Percentiles rank a stretch among this genome's conserved stretches.
These are phyloP conservation scores for Notolabrus celidotus DNA, from an alignment of 2,797 vertebrate genomes.

Conservation along the genomic window DNA sequence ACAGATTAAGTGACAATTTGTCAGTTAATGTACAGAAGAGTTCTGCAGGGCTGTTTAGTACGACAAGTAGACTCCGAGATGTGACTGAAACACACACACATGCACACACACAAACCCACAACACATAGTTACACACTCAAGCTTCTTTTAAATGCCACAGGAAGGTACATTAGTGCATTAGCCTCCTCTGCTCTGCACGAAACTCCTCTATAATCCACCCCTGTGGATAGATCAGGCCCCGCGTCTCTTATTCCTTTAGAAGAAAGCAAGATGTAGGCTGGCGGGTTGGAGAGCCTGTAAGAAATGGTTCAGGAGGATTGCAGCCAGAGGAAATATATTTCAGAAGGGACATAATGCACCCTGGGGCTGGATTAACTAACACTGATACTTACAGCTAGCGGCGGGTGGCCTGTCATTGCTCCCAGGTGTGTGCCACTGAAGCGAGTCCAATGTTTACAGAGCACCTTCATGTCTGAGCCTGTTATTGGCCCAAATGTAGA, in stretches of 20 bases:
- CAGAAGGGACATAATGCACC: slow-evolving; percentile 44
- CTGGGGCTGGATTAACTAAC: slow-evolving; percentile 46
- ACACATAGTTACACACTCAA: background rate
- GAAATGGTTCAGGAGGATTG: slow-evolving; percentile 42
- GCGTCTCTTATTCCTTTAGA: slow-evolving; percentile 43
- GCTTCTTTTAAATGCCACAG: slow-evolving; percentile 34
- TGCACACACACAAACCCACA: background rate
- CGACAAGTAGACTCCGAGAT: slow-evolving; percentile 28
- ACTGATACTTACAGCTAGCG: slow-evolving; percentile 8
- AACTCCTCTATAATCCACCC: slow-evolving; percentile 51
- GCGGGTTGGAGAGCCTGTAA: slow-evolving; percentile 44
- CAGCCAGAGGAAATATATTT: slow-evolving; percentile 41
- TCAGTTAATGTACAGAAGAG: slow-evolving; percentile 55
- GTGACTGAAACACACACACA: background rate
- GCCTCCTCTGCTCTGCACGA: slow-evolving; percentile 34
- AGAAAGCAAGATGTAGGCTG: slow-evolving; percentile 41
- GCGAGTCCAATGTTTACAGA: slow-evolving; percentile 26
- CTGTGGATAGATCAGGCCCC: slow-evolving; percentile 45
- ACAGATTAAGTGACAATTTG: slow-evolving; percentile 61
- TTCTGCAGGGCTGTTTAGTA: slow-evolving; percentile 43
- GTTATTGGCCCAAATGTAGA: slow-evolving; percentile 29
- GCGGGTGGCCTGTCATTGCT: slow-evolving; percentile 30
- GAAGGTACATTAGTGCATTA: slow-evolving; percentile 43
- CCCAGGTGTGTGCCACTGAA: background rate
- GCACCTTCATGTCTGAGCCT: slow-evolving; percentile 29